Evolutionary conservation across 2,797 vertebrate genomes (phyloP).

Genomic region (Pipistrellus kuhlii): DNA sequence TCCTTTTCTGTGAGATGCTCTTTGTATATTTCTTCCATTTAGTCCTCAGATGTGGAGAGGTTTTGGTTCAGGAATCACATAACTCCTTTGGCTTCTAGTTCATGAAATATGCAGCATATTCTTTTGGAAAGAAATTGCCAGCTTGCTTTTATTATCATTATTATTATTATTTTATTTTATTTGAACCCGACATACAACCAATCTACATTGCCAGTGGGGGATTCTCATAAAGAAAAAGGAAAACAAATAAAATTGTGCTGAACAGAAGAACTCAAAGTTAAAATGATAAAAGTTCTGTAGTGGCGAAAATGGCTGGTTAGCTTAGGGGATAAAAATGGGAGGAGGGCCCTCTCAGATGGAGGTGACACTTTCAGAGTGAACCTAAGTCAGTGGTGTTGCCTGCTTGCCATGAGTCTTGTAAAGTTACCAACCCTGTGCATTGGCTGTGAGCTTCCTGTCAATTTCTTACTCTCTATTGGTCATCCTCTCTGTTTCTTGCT

Average conservation of each 20-base stretch:
- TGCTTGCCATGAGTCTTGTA: neutral
- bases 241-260: constrained; percentile 73
- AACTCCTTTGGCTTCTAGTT: constrained; percentile 78
- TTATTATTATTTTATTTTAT: constrained; percentile 81
- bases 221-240: constrained; percentile 74
- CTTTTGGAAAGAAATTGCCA: constrained; percentile 77
- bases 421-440: neutral
- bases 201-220: constrained; percentile 71
- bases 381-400: neutral
- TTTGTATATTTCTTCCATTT: constrained; percentile 65
- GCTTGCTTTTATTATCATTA: constrained; percentile 82
- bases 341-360: neutral
- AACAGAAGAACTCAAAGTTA: constrained; percentile 53
- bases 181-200: constrained; percentile 71
- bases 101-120: constrained; percentile 77
- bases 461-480: neutral
- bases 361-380: neutral
- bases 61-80: constrained; percentile 73
- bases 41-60: constrained; percentile 28
- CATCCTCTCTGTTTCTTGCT: neutral
- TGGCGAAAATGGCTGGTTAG: neutral
- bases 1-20: constrained; percentile 35
- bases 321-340: neutral
- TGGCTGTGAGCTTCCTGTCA: neutral
- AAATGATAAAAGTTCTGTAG: constrained; percentile 11